A percentile compares a stretch with the other conserved stretches of the same genome.
Conservation (phyloP, 2,888 invertebrate genomes). For the Tanaodytes sp. region DNA sequence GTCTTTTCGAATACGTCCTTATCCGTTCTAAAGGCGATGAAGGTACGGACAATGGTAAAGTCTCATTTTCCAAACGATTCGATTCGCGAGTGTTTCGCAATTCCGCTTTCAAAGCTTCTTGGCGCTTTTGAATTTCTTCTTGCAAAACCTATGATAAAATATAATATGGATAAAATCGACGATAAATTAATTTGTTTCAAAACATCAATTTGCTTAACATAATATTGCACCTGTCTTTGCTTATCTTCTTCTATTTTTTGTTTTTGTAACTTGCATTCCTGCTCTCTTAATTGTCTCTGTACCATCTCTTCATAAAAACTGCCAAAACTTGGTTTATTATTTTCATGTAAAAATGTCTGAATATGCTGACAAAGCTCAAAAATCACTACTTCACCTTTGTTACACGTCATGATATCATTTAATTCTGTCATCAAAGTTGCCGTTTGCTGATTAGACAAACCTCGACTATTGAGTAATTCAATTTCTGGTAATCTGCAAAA, state of each 20-base stretch:
- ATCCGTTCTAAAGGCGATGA: constrained; percentile 68
- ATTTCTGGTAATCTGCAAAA: constrained; percentile 80
- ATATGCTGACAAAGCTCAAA: constrained; percentile 86
- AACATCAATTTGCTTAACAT: too few species aligned
- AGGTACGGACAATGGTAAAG: constrained; percentile 63
- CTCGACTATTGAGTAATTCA: constrained; percentile 82
- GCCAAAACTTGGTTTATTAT: constrained; percentile 85
- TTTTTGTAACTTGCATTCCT: constrained; percentile 78
- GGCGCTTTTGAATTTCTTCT: constrained; percentile 84
- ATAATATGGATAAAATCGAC: too few species aligned
- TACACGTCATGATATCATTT: constrained; percentile 75
- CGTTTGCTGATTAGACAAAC: constrained; percentile 83
- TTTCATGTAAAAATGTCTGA: constrained; percentile 84
- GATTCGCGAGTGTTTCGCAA: constrained; percentile 74
- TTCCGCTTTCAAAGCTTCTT: constrained; percentile 84
- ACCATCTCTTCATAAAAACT: constrained; percentile 96
- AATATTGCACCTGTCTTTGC: constrained; percentile 61
- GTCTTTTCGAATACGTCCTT: constrained; percentile 65
- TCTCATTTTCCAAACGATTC: constrained; percentile 58
- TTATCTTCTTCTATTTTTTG: constrained; percentile 80
- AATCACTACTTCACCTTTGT: constrained; percentile 89
- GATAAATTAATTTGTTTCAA: too few species aligned
- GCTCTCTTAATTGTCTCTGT: constrained; percentile 79
- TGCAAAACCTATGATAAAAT: constrained; percentile 77
- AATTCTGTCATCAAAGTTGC: constrained; percentile 78